Percentiles rank a stretch among this genome's conserved stretches.
These are phyloP conservation scores for Eristalis arbustorum DNA, from an alignment of 2,888 invertebrate species.

Conservation along the genomic window DNA sequence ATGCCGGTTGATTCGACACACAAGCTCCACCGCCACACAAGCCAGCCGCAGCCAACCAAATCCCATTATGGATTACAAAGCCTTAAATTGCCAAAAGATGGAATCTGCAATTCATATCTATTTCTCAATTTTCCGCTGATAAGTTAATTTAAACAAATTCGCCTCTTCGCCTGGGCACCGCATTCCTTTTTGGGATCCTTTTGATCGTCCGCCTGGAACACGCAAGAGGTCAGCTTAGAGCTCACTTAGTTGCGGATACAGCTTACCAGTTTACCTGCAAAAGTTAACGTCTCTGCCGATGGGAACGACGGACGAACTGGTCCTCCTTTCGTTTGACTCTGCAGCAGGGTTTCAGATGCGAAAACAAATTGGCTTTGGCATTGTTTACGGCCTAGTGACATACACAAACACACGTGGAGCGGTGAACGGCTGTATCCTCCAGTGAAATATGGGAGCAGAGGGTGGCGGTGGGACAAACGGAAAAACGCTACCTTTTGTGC, in stretches of 20 bases:
- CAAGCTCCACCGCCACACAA: not conserved
- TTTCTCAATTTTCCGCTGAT: slow-evolving; percentile 69
- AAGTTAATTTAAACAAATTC: slow-evolving; percentile 70
- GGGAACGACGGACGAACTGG: not conserved
- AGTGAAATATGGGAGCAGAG: not conserved
- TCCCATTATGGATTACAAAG: slow-evolving; percentile 70
- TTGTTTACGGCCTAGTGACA: slow-evolving; percentile 29
- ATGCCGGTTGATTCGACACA: slow-evolving; percentile 40
- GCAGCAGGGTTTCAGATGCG: slow-evolving; percentile 16
- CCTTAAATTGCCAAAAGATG: slow-evolving; percentile 70
- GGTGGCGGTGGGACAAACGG: not conserved
- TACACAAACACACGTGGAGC: slow-evolving; percentile 19
- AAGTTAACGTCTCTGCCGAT: not conserved
- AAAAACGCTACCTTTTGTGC: slow-evolving; percentile 17
- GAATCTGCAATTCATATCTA: slow-evolving; percentile 71
- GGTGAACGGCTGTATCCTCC: not conserved
- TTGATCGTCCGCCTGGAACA: slow-evolving; percentile 38
- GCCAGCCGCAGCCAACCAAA: slow-evolving; percentile 34
- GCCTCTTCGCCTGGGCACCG: slow-evolving; percentile 26
- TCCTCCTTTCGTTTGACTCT: not conserved
- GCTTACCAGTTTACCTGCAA: not conserved
- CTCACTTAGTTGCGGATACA: not conserved
- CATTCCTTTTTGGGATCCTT: not conserved
- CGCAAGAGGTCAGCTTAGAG: slow-evolving; percentile 27
- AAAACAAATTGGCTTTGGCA: slow-evolving; percentile 51